These are phyloP conservation scores for Tyto alba DNA, from an alignment of 2,113 vertebrate species.

Conservation along the genomic window DNA sequence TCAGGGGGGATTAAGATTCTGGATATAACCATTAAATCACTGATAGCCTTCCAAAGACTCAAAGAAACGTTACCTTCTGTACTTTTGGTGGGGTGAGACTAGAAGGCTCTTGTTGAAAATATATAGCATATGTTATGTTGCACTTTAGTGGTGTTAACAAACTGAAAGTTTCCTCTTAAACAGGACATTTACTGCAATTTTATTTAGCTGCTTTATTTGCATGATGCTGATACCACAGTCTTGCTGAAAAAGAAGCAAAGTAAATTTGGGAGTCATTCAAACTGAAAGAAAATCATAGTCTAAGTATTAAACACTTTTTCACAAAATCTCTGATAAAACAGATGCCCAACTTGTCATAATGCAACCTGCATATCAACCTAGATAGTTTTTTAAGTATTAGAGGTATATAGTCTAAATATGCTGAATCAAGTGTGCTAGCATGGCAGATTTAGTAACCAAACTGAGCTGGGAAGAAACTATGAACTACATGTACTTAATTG, in stretches of 20 bases:
- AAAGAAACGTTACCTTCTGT: not conserved
- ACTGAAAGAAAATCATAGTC: not conserved
- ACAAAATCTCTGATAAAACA: not conserved
- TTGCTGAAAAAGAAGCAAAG: not conserved
- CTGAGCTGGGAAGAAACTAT: not conserved
- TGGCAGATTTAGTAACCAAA: not conserved
- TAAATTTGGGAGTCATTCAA: not conserved
- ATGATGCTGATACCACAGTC: not conserved
- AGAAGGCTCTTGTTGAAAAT: not conserved
- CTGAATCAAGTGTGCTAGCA: not conserved
- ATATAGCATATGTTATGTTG: not conserved
- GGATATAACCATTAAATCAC: not conserved
- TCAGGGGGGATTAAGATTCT: not conserved
- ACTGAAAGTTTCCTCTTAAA: not conserved
- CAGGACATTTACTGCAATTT: not conserved
- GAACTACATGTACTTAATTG: not conserved
- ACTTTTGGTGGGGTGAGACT: rapidly evolving
- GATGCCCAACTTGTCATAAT: not conserved
- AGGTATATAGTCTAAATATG: not conserved
- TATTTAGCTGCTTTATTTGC: not conserved
- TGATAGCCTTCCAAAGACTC: not conserved
- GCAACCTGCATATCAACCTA: not conserved
- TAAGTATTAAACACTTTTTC: not conserved
- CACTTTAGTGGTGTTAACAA: not conserved
- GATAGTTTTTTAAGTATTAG: not conserved